phyloP scores from a whole-genome alignment of 2,797 vertebrate species.

The Sebastes oblongus region DNA sequence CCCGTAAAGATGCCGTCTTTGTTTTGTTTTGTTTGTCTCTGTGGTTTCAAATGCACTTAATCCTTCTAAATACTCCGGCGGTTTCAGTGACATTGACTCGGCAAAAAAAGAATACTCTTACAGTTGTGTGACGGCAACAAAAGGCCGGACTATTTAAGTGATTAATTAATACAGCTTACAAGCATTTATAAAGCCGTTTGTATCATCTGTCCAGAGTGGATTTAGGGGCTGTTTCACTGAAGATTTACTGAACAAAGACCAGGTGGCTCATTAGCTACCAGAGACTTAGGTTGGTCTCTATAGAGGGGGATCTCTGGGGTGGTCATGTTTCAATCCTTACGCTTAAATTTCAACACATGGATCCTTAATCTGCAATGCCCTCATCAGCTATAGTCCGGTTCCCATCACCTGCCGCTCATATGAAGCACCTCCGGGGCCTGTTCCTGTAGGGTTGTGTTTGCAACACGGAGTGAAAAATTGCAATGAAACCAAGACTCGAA shows the following conservation, averaged over 20 bases:
- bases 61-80: constrained; percentile 27
- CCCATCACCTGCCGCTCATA: constrained; percentile 41
- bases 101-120: constrained; percentile 46
- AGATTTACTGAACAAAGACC: constrained; percentile 81
- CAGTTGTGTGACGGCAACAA: constrained; percentile 62
- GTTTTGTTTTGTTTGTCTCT: constrained; percentile 34
- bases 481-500: constrained; percentile 49
- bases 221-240: constrained; percentile 71
- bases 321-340: constrained; percentile 81
- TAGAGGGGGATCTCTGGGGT: constrained; percentile 56
- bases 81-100: constrained; percentile 50
- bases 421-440: constrained; percentile 57
- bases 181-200: constrained; percentile 74
- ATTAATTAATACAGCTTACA: constrained; percentile 81
- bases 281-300: constrained; percentile 67
- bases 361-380: constrained; percentile 68
- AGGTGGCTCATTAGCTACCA: constrained; percentile 77
- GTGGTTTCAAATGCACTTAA: constrained; percentile 56
- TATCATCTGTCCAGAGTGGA: constrained; percentile 74
- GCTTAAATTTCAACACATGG: constrained; percentile 80
- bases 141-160: constrained; percentile 56
- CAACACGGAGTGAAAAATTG: constrained; percentile 65
- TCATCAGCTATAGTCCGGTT: constrained; percentile 53
- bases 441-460: constrained; percentile 41
- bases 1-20: constrained; percentile 35